A percentile compares a stretch with the other conserved stretches of the same genome.
Evolutionary conservation across 2,797 vertebrate species (phyloP).

Genomic region (Lates japonicus): DNA sequence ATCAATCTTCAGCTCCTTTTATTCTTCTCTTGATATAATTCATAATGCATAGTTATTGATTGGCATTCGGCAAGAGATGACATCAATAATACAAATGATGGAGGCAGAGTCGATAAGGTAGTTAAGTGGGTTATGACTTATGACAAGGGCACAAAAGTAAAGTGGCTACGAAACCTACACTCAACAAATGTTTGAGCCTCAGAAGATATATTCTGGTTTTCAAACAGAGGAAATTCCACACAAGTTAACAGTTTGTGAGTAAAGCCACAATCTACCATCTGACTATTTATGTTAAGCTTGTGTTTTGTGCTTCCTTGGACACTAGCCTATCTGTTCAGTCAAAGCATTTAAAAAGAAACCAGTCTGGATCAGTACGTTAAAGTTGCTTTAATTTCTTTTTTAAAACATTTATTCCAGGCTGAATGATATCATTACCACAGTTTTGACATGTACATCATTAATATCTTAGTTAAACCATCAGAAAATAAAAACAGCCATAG

Average conservation of each 20-base stretch:
- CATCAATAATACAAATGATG: background rate
- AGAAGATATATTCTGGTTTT: background rate
- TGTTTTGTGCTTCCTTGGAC: background rate
- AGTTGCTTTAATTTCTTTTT: constrained; percentile 90
- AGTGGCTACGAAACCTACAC: background rate
- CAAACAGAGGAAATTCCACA: background rate
- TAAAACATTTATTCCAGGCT: constrained; percentile 97
- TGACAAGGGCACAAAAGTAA: background rate
- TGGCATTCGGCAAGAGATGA: background rate
- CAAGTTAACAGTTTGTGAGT: background rate
- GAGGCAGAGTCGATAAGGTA: background rate
- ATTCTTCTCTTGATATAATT: too few relatives aligned
- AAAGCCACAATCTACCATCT: background rate
- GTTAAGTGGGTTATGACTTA: background rate
- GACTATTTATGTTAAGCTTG: background rate
- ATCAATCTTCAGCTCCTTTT: background rate
- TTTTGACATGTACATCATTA: constrained; percentile 95
- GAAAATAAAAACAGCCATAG: constrained; percentile 87
- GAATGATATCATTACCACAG: constrained; percentile 94
- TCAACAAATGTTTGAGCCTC: background rate
- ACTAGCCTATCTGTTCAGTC: background rate
- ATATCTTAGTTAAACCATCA: constrained; percentile 90
- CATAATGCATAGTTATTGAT: background rate
- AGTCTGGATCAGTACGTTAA: constrained; percentile 76
- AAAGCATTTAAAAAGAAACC: background rate